These are phyloP conservation scores for Alaudala cheleensis DNA, from an alignment of 2,113 vertebrate species.

Conservation along the genomic window DNA sequence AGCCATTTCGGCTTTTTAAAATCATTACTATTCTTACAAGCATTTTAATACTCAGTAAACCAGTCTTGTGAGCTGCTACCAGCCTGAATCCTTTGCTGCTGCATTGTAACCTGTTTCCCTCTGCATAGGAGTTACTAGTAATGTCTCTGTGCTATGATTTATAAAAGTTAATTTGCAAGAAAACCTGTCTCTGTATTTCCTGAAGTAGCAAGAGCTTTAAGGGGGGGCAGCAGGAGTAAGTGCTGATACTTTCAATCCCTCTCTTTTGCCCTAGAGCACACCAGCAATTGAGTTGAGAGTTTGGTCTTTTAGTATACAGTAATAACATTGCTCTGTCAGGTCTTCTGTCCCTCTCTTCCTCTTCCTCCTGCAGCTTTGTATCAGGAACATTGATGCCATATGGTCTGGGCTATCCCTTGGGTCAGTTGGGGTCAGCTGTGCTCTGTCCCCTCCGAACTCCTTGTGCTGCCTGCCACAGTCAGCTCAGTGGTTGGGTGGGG, in stretches of 20 bases:
- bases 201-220: not conserved
- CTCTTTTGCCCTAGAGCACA: not conserved
- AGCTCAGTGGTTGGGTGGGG: accelerated
- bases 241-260: not conserved
- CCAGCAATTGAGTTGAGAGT: not conserved
- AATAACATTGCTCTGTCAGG: not conserved
- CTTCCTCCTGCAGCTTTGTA: not conserved
- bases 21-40: not conserved
- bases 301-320: not conserved
- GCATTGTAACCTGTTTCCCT: not conserved
- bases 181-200: not conserved
- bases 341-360: not conserved
- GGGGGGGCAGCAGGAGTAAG: not conserved
- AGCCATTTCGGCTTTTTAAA: not conserved
- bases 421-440: not conserved
- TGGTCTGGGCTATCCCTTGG: not conserved
- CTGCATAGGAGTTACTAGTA: not conserved
- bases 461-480: not conserved
- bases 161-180: not conserved
- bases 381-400: not conserved
- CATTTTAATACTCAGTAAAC: not conserved
- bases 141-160: not conserved
- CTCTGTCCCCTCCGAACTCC: not conserved
- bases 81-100: not conserved
- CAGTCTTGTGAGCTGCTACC: not conserved